A percentile compares a stretch with the other conserved stretches of the same genome.
Evolutionary conservation across 2,888 invertebrate genomes (phyloP).

Genomic region (Eremobia ochroleuca): DNA sequence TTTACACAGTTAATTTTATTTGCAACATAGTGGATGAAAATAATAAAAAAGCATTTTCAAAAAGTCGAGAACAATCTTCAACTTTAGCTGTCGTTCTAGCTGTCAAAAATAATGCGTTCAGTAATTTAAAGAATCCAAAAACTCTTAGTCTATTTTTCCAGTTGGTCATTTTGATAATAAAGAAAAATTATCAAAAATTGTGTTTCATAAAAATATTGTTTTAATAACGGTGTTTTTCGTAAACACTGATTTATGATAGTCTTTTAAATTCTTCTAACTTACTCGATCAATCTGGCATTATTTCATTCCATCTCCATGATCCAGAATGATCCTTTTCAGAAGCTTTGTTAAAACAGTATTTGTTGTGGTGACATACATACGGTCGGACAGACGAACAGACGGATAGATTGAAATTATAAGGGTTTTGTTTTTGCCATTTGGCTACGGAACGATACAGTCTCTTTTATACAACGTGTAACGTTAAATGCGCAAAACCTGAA

Average conservation of each 20-base stretch:
- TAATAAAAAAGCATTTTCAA: conserved; percentile 78
- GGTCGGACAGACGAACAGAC: no score
- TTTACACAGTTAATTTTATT: conserved; percentile 75
- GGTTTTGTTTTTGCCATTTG: no score
- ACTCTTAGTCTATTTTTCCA: conserved; percentile 14
- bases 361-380: no score
- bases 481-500: no score
- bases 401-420: no score
- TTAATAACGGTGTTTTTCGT: not conserved
- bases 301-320: not conserved
- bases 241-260: not conserved
- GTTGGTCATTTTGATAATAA: no score
- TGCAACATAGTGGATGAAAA: conserved; percentile 73
- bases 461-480: no score
- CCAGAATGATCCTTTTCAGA: not conserved
- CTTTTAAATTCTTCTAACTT: not conserved
- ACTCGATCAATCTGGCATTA: not conserved
- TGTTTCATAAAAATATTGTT: no score
- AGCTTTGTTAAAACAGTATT: no score
- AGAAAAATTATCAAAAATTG: no score
- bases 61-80: conserved; percentile 87
- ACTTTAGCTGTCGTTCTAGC: conserved; percentile 62
- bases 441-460: no score
- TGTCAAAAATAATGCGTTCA: conserved; percentile 49
- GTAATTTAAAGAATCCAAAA: conserved; percentile 12